Base-by-base conservation (phyloP, 2,797 vertebrate species). In the Galago senegalensis region DNA sequence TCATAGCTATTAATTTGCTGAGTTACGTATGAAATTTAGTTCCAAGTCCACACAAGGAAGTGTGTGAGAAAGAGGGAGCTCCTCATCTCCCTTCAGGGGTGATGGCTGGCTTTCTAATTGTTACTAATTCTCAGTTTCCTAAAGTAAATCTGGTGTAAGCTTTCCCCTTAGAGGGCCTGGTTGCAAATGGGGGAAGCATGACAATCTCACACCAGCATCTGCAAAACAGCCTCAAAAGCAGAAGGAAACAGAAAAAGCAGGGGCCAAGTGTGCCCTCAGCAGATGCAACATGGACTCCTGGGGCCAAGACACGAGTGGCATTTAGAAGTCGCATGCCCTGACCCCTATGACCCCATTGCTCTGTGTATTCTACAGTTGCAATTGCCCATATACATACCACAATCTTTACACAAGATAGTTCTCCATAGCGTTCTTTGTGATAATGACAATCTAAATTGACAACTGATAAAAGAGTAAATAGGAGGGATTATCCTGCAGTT, bases 221-320 rank as follows among this genome's bases (percentile, higher is more conserved):
- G 29, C 31, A 61, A 14, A 43, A 61, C 31, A 87, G 8, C 61
- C 58, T 93, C 56, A 40, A 37, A 63, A 58, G 31, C 27, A 0
- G 16, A n/a, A 77, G 17, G 75, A 40, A 67, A 67, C 23, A 60
- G 27, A 46, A 53, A 29, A 96, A 69, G 4, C 31, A 1, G 6
- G 23, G 13, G 31, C 65, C 31, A 31, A n/a, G 27, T 9, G 1
- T 5, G 0, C 43, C 37, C 12, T n/a, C 34, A 12, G 43, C 21
- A 83, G 83, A 63, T 0, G 9, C 20, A n/a, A 25, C 0, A 1
- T 34, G 0, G 0, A 13, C 37, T 21, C 9, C 31, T 25, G 3
- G 6, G 11, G 11, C 31, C 16, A 25, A 60, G 5, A 43, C 31
- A 53, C 40, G 85, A 70, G 10, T 53, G 53, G n/a, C 7, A 77